Evolutionary conservation across 1,140 invertebrate species (phyloP), one percentile per base, ranked within the genome.

Genomic region (Magallana ariakensis): DNA sequence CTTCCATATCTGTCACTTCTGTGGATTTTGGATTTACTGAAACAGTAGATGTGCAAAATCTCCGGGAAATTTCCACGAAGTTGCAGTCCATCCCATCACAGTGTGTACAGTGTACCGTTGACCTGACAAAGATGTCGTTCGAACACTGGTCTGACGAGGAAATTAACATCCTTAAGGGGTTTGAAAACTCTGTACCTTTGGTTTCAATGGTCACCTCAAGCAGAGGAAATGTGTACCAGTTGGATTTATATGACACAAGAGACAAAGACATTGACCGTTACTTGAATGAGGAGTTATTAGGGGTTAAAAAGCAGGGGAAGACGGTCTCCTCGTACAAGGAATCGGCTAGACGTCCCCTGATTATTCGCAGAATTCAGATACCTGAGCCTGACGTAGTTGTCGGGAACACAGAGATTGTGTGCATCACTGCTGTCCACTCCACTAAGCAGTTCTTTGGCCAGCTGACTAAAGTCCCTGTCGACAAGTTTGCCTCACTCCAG

Each of bases 11-110:
- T 46, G 87, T 90, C 26, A 80, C 85, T 46, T 85, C 90, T 33
- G 88, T 91, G 54, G 91, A 91, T 57, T 91, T 90, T 89, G 91
- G 91, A 62, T 89, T 88, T 84, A 70, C 87, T 8, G 91, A 91
- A 85, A 80, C 10, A 16, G 19, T 89, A 58, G 55, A 55, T 15
- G 22, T 56, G 46, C 80, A 55, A 16, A 80, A 85, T 22, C 66
- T 91, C n/a, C 56, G 82, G 80, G 89, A 86, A 55, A 89, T 89
- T 7, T 87, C 89, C 33, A 19, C 86, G 8, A 85, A 87, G 9
- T 88, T 86, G 58, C 70, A 83, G 66, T 13, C 54, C 7, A 80
- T 87, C 22, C 91, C 91, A 70, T 83, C 86, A n/a, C 88, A 90
- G n/a, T 81, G 88, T 53, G 56, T 90, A 9, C 70, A 87, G 54